These are phyloP conservation scores for Acrossocheilus wenchowensis DNA, from an alignment of 2,797 vertebrate genomes.

Conservation along the genomic window DNA sequence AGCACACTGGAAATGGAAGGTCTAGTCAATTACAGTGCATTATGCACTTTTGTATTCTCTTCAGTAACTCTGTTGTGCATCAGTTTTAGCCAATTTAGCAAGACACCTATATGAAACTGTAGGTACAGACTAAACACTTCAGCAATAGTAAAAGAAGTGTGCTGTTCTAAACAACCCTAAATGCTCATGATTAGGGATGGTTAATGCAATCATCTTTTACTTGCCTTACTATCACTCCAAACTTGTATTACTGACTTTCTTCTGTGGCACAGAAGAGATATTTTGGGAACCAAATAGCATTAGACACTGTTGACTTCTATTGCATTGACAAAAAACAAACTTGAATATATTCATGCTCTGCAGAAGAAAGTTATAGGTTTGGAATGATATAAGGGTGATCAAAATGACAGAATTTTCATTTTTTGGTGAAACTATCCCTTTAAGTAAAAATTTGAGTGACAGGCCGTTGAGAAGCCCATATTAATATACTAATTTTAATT, in stretches of 20 bases:
- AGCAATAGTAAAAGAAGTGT: neutral
- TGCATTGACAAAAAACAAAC: neutral
- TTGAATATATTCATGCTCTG: neutral
- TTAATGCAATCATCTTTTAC: neutral
- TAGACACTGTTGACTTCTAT: neutral
- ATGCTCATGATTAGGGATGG: neutral
- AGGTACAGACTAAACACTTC: neutral
- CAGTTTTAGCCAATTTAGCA: neutral
- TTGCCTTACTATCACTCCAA: neutral
- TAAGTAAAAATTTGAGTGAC: neutral
- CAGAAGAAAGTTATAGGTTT: neutral
- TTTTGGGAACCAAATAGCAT: neutral
- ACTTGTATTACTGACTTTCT: neutral
- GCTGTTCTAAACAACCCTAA: neutral
- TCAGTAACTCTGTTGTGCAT: neutral
- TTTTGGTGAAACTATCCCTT: neutral
- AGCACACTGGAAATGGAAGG: neutral
- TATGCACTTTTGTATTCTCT: no score
- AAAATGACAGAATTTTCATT: neutral
- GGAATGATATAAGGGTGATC: neutral
- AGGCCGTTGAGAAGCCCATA: no score
- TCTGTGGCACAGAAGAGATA: neutral
- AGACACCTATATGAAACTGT: neutral
- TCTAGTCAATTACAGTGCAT: neutral
- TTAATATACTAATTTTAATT: neutral